Evolutionary conservation across 1,140 invertebrate species (phyloP).

Genomic region (Tribolium madens): DNA sequence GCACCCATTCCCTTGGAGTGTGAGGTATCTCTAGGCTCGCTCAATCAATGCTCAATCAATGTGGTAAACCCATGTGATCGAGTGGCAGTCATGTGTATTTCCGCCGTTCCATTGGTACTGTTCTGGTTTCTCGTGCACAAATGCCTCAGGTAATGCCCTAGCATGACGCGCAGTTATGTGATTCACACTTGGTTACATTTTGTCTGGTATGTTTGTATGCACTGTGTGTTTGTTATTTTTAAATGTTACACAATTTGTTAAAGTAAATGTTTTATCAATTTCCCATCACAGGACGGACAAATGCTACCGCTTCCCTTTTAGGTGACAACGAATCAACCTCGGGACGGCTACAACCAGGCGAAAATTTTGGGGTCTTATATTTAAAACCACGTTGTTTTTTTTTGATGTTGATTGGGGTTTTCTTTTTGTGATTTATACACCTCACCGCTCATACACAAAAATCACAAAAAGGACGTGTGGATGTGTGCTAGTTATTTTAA

Average conservation of each 20-base stretch:
- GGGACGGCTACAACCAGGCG: neutral
- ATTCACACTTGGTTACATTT: conserved; percentile 53
- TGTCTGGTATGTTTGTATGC: conserved; percentile 45
- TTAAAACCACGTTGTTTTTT: conserved; percentile 2
- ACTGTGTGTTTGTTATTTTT: conserved; percentile 35
- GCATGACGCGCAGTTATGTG: conserved; percentile 59
- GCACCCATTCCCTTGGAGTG: conserved; percentile 60
- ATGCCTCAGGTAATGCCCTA: conserved; percentile 62
- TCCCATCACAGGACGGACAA: neutral
- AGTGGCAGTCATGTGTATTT: conserved; percentile 52
- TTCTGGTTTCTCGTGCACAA: conserved; percentile 57
- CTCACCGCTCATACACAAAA: conserved; percentile 25
- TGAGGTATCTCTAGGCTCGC: conserved; percentile 59
- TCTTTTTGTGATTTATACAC: conserved; percentile 19
- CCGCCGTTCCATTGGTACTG: conserved; percentile 57
- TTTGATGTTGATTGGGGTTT: conserved; percentile 6
- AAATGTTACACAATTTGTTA: neutral
- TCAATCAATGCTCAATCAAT: conserved; percentile 57
- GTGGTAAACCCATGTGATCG: conserved; percentile 51
- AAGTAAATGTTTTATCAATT: conserved; percentile 4
- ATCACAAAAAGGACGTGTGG: conserved; percentile 22
- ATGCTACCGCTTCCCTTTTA: neutral
- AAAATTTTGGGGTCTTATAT: neutral
- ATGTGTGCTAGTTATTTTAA: conserved; percentile 27
- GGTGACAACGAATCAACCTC: neutral